Base-by-base conservation (phyloP, 2,797 vertebrate species). In the Sarcoramphus papa region DNA sequence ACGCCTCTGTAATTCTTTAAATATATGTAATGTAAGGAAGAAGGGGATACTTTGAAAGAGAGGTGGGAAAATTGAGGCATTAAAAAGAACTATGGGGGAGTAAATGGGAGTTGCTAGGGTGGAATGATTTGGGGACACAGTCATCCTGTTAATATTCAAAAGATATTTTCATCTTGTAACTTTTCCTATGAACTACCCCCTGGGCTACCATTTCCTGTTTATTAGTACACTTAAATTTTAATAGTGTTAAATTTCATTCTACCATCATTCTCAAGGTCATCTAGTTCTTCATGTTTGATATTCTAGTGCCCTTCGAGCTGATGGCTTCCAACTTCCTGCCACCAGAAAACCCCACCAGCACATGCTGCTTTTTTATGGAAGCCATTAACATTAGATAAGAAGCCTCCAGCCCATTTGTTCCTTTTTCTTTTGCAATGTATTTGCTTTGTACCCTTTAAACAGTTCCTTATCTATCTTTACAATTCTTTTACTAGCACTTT, bases 211-310 rank as follows among this genome's bases (percentile, higher is more conserved):
- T 95, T 85, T 50, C 48, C 63, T 91, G 59, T 64, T 95, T 95
- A 91, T 83, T 93, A 91, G 68, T 83, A 72, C 72, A 77, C 91
- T 93, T 93, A 85, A 37, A 91, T 77, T 94, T 93, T 93, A 96
- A 88, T 75, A 47, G 63, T 41, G 30, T 47, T 69, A 77, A 85
- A 85, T 92, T 91, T 92, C 72, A 60, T 89, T 85, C 81, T 78
- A 15, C 81, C 60, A 4, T 95, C 51, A 35, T 79, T 89, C 64
- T 91, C 93, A 91, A 94, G 96, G 93, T 96, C 89, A 92, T 21
- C 48, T 31, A 10, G 8, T 45, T 76, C 77, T 45, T 70, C 59
- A 6, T 4, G 3, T 63, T 57, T 57, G 81, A 40, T 87, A 53
- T 60, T 54, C 51, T 51, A 4, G 5, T 85, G 89, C 72, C 89